Base-by-base conservation (phyloP, 2,113 vertebrate genomes). In the Anthoscopus minutus region DNA sequence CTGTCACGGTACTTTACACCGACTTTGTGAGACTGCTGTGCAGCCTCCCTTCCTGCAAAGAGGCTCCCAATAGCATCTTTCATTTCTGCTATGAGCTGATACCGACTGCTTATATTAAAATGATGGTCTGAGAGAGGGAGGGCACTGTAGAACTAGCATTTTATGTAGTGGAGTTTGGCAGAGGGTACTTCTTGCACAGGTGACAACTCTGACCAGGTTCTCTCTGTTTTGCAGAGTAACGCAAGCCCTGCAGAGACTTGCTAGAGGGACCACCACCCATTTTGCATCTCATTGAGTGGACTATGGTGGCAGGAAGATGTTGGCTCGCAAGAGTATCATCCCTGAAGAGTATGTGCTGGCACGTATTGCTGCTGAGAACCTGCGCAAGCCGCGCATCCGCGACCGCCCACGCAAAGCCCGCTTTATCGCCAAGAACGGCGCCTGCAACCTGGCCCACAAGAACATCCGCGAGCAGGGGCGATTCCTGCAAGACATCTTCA, bases 401-500 rank as follows among this genome's bases (percentile, higher is more conserved):
- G 99, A 99, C 97, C 98, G 98, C 44, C 98, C 99, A 0, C 98
- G 99, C 89, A 99, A 99, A 80, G 99, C 99, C 45, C 99, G 99
- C 91, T 99, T 99, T 97, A 99, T 99, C 24, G 99, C 99, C 97
- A 99, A 99, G 92, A 99, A 98, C 5, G 99, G 99, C n/a, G 98
- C 99, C 0, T 99, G 99, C 97, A 99, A 99, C 97, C 88, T 99
- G 97, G 99, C 99, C 13, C 99, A 99, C 97, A 99, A 99, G 97
- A 99, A 99, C 97, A 99, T 99, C 96, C 99, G 99, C 0, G 99
- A 99, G 96, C 99, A 99, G 94, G 99, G 99, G 9, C 96, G 99
- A 13, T 99, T 99, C 97, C 97, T 99, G 65, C 99, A 99, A 95
- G 99, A 99, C 95, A 99, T 99, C 33, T 99, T 99, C 98, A 99